These are phyloP conservation scores for Phenacoccus solenopsis DNA, from an alignment of 1,140 invertebrate species.

Conservation along the genomic window DNA sequence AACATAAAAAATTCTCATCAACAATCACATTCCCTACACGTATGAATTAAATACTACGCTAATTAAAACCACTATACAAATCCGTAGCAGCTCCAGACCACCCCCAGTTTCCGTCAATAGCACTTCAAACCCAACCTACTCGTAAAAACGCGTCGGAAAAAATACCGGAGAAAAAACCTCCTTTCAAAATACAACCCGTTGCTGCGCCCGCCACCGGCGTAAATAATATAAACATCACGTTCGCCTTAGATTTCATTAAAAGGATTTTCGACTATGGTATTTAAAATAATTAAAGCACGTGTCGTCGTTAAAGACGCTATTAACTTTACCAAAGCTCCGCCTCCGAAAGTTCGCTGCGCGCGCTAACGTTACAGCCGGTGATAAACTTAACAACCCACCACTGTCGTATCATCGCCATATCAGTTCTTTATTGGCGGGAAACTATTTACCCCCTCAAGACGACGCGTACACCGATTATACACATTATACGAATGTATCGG, in stretches of 20 bases:
- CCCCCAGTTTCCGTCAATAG: too few species aligned
- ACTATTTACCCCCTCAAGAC: constrained; percentile 11
- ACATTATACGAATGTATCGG: neutral
- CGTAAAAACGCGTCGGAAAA: neutral
- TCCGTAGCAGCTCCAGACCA: too few species aligned
- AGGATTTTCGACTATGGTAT: constrained; percentile 11
- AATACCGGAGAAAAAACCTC: neutral
- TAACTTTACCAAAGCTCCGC: constrained; percentile 7
- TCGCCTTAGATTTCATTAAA: constrained; percentile 12
- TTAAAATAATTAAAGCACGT: constrained; percentile 18
- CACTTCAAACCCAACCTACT: too few species aligned
- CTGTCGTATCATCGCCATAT: constrained; percentile 9
- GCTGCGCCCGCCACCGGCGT: neutral
- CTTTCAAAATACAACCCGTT: neutral
- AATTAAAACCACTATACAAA: too few species aligned
- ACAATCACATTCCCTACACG: too few species aligned
- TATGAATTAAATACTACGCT: too few species aligned
- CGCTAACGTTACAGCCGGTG: neutral
- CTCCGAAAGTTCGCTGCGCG: neutral
- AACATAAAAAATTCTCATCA: too few species aligned
- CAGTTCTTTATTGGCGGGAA: constrained; percentile 17
- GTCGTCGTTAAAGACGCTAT: constrained; percentile 14
- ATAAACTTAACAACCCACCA: constrained; percentile 8
- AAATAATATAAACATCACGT: constrained; percentile 13
- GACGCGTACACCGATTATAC: neutral